Evolutionary conservation across 2,113 vertebrate species (phyloP), one percentile per base, ranked within the genome.

Genomic region (Vulpes lagopus): DNA sequence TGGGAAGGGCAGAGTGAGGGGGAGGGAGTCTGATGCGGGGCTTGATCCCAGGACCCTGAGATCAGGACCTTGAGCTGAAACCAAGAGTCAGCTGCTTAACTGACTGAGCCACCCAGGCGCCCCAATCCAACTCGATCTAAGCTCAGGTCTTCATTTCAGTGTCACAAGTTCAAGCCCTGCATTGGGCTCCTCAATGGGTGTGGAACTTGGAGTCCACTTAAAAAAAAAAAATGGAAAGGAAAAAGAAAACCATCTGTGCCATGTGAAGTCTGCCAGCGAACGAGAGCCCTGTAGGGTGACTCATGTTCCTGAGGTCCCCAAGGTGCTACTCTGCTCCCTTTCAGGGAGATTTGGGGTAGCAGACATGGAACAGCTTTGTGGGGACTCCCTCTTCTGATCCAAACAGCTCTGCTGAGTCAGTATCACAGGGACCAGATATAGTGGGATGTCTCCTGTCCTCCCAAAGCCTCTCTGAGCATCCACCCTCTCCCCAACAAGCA

Each of bases 271-370:
- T 65, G 69, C 55, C n/a, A 3, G 2, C 11, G 60, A 86, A 1
- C 55, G 43, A 49, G 16, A 23, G 14, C 7, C 25, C 67, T 57
- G n/a, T 6, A 38, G 49, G 49, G 49, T 49, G 60, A 86, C 3
- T 60, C 55, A 57, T 17, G 20, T 11, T 20, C 82, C 16, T 11
- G 1, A 60, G 67, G 25, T 80, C 27, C 25, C 32, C 19, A 35
- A 9, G 22, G 27, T 32, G 53, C 14, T 57, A n/a, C 30, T 38
- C 8, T 6, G 2, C 2, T 5, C 55, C 25, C 27, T 9, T 73
- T 9, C 2, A 2, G 32, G 43, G 16, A 71, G 6, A 25, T 3
- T 1, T 4, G 0, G 12, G 20, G 11, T 22, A 22, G 11, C 2
- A 38, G 9, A 8, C 8, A 19, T 8, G 76, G 20, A 55, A 19